phyloP scores from a whole-genome alignment of 1,140 invertebrate genomes.

The Piezodorus guildinii region DNA sequence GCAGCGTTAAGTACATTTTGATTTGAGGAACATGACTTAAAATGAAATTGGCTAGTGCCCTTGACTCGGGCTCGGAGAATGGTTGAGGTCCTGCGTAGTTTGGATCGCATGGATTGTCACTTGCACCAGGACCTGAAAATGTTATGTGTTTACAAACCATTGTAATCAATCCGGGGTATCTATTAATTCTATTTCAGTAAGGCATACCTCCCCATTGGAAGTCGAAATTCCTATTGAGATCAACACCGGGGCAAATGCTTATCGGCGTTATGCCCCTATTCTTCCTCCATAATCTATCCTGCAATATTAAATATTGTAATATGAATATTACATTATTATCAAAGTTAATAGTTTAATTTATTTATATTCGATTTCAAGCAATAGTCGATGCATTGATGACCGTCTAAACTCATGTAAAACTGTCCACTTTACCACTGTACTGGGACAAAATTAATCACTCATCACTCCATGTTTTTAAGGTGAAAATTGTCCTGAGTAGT shows the following conservation, averaged over 20 bases:
- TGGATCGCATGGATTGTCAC: conserved; percentile 79
- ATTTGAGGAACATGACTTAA: conserved; percentile 38
- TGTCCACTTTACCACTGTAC: too few relatives aligned
- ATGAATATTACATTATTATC: too few relatives aligned
- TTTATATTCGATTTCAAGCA: too few relatives aligned
- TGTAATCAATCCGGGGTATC: too few relatives aligned
- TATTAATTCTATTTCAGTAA: neutral
- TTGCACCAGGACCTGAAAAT: conserved; percentile 49
- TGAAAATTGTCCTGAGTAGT: too few relatives aligned
- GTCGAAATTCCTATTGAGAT: conserved; percentile 58
- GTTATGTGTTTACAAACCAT: too few relatives aligned
- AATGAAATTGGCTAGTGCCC: conserved; percentile 53
- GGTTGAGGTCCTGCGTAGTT: conserved; percentile 69
- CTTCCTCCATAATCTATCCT: conserved; percentile 34
- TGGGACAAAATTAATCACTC: too few relatives aligned
- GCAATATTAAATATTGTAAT: conserved; percentile 37
- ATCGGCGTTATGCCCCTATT: conserved; percentile 28
- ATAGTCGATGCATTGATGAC: too few relatives aligned
- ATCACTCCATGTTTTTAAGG: too few relatives aligned
- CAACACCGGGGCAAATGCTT: conserved; percentile 45
- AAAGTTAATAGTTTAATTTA: too few relatives aligned
- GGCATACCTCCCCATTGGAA: conserved; percentile 53
- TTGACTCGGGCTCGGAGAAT: conserved; percentile 87
- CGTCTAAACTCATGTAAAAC: too few relatives aligned
- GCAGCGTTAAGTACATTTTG: conserved; percentile 68